Evolutionary conservation across 2,797 vertebrate species (phyloP).

Genomic region (Chaenodraco wilsoni): DNA sequence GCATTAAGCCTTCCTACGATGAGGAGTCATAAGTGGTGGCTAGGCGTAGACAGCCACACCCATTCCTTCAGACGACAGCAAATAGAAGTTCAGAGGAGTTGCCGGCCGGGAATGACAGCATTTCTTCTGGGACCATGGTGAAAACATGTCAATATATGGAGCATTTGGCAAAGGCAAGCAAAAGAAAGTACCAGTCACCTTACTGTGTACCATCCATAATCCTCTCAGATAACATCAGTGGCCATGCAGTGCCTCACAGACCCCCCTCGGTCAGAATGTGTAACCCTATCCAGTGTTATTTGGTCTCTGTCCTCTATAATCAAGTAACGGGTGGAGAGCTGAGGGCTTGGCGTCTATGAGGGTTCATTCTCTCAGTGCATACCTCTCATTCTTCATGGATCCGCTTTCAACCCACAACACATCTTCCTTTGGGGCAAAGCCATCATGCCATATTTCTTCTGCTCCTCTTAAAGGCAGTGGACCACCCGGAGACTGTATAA

Average conservation of each 20-base stretch:
- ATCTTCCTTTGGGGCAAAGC: slow-evolving; percentile 31
- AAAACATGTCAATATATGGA: slow-evolving; percentile 68
- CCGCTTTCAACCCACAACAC: slow-evolving; percentile 50
- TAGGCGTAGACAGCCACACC: slow-evolving; percentile 49
- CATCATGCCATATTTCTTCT: slow-evolving; percentile 3
- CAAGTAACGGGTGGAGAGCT: slow-evolving; percentile 50
- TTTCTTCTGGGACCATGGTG: slow-evolving; percentile 40
- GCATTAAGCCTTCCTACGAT: slow-evolving; percentile 50
- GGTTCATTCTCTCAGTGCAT: slow-evolving; percentile 60
- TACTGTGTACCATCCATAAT: slow-evolving; percentile 30
- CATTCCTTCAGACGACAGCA: slow-evolving; percentile 46
- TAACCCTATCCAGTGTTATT: slow-evolving; percentile 60
- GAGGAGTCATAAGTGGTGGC: slow-evolving; percentile 59
- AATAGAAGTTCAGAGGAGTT: slow-evolving; percentile 57
- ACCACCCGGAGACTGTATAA: not conserved
- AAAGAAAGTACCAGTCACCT: slow-evolving; percentile 44
- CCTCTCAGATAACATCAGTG: slow-evolving; percentile 38
- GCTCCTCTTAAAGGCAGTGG: slow-evolving; percentile 4
- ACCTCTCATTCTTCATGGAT: slow-evolving; percentile 65
- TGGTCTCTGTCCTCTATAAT: slow-evolving; percentile 58
- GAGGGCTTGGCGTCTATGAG: slow-evolving; percentile 44
- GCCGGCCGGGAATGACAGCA: slow-evolving; percentile 30
- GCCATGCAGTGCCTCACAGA: slow-evolving; percentile 22
- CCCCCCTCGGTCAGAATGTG: slow-evolving; percentile 52
- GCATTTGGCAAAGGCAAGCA: slow-evolving; percentile 34